Base-by-base conservation (phyloP, 2,888 invertebrate species). In the Myathropa florea region DNA sequence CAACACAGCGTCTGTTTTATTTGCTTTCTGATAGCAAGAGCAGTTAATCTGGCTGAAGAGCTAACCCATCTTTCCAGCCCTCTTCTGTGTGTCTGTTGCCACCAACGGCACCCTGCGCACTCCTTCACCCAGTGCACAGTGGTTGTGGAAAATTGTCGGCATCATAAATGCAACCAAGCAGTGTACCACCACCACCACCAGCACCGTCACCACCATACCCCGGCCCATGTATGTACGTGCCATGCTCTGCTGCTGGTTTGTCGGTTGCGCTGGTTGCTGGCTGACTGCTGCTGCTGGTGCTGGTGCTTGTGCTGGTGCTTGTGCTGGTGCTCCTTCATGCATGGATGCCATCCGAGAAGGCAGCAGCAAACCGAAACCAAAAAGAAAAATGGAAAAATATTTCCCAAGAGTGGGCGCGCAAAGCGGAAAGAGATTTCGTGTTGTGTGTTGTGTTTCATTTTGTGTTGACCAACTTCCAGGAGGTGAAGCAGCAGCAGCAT, bases 1-100 rank as follows among this genome's bases (percentile, higher is more conserved):
- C 75, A 46, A 63, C 30, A 64, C 71, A 70, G 84, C 84, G 59
- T 68, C 72, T 73, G 85, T 81, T 73, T 67, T 85, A 85, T 85
- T 85, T 85, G 85, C 85, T 81, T 85, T 81, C 64, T 85, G 85
- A 85, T 85, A 85, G 57, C 77, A 85, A 78, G 85, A 85, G 85
- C 85, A 85, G 85, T 85, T 85, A 85, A 85, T 85, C 84, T 81
- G 84, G 84, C 72, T 85, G 81, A 85, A 85, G 81, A 81, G 81
- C 36, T 36, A 28, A 2, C 18, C 7, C 10, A 26, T 39, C n/a
- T 73, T 33, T 33, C 2, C 33, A 33, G 33, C 30, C 39, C 28
- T 67, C 61, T 72, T 67, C 61, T 72, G 80, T 77, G 33, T 33
- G 33, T 33, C 33, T 33, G 28, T n/a, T 71, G 53, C 23, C 46